Base-by-base conservation (phyloP, 2,888 invertebrate species). In the Adelphocoris suturalis region DNA sequence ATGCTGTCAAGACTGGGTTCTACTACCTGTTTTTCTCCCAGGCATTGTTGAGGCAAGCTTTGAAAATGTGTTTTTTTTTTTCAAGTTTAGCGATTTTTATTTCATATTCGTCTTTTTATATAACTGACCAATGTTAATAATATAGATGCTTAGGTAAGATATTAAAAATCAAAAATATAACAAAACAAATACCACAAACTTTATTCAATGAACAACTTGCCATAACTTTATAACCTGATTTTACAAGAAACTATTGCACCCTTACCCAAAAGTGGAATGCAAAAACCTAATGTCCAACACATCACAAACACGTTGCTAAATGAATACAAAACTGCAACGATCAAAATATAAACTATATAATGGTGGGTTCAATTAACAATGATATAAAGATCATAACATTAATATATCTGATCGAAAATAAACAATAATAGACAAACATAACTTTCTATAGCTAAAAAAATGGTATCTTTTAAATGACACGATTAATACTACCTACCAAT, bases 381-480 rank as follows among this genome's bases (percentile, higher is more conserved):
- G 46, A 68, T 68, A 78, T 16, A 16, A 23, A 14, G 27, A 82
- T 47, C 82, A 82, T 47, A 27, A 27, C 27, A 47, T 52, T 52
- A 1, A 82, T 82, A 82, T 52, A 82, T 82, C 23, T 82, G 52
- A 16, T 52, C 47, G 4, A 52, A 46, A 48, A 52, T 82, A 47
- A 82, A 82, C 52, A 47, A 52, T 82, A 82, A 82, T 81, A 82
- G 82, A 82, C 82, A 82, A 82, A 82, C 82, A 52, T 82, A 82
- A 82, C 52, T 82, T 16, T 82, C 68, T 52, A 12, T n/a, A 48
- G 11, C 19, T 19, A 52, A 82, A 52, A 52, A 82, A 82, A 4
- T 37, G 37, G 37, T 27, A 68, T 19, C 68, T 23, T 68, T 68
- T 23, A 68, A 68, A 68, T 61, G 68, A 68, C 23, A 68, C 12